Evolutionary conservation across 2,797 vertebrate species (phyloP), one percentile per base, ranked within the genome.

Genomic region (Schizopygopsis malacanthus): DNA sequence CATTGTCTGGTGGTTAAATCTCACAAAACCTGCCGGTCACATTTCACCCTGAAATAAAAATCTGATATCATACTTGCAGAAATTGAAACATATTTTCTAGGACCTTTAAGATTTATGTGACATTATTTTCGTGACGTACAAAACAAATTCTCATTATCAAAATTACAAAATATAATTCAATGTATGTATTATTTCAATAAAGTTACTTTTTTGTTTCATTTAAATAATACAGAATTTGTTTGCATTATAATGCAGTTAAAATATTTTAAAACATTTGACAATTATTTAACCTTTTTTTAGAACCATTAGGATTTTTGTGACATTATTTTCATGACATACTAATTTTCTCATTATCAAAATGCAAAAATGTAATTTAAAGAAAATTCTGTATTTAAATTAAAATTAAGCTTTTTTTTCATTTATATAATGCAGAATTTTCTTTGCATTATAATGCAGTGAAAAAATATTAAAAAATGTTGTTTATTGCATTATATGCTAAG

Each of bases 1-100:
- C 59, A 13, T 10, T 9, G 61, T 16, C 78, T 50, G 56, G 41
- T 47, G 78, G 59, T 63, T 80, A 18, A 47, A 76, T 83, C 43
- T 83, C 45, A 83, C 71, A 20, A 43, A 71, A 28, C 37, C 7
- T 52, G 81, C 7, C 6, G 37, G 20, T 82, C 50, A 56, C 33
- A 20, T 83, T 83, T 83, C 43, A 83, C 56, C 56, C 59, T 63
- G 13, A 39, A 83, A 75, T 65, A 61, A 16, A 71, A n/a, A 65
- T 13, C 45, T 75, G 13, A 83, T 50, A 12, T 10, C 61, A 33
- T 2, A n/a, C 18, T 15, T 82, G 18, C 1, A 39, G 79, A 41
- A 71, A 81, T 39, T 0, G 0, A 56, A 56, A 8, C 0, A 15
- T 0, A 12, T 78, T 78, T 59, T 56, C 15, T 6, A 50, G 45